These are phyloP conservation scores for Bombyx mori DNA, from an alignment of 1,140 invertebrate species.

Conservation along the genomic window DNA sequence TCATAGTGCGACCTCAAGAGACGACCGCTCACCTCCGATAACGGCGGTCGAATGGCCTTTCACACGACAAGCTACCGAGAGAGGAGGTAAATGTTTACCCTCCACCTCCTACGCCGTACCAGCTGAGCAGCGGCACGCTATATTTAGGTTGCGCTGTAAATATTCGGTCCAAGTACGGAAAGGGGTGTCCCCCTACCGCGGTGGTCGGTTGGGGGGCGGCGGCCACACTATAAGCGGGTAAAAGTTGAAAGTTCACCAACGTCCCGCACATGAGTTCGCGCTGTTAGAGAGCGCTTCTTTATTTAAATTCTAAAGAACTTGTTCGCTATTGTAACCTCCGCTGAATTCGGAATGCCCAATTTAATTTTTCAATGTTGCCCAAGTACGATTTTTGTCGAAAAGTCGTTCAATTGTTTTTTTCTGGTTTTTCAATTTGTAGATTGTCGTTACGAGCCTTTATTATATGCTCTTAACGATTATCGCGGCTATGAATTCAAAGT, in stretches of 20 bases:
- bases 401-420: slow-evolving; percentile 27
- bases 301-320: slow-evolving; percentile 66
- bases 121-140: slow-evolving; percentile 67
- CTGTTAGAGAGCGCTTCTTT: slow-evolving; percentile 62
- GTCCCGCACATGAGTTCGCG: slow-evolving; percentile 53
- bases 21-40: slow-evolving; percentile 48
- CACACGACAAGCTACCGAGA: slow-evolving; percentile 16
- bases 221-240: slow-evolving; percentile 46
- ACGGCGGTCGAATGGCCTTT: slow-evolving; percentile 53
- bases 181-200: slow-evolving; percentile 22
- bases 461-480: slow-evolving; percentile 28
- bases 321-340: slow-evolving; percentile 46
- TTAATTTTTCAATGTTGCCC: slow-evolving; percentile 45
- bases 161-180: slow-evolving; percentile 66
- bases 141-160: slow-evolving; percentile 70
- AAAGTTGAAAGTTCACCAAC: slow-evolving; percentile 69
- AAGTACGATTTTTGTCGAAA: slow-evolving; percentile 20
- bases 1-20: slow-evolving; percentile 30
- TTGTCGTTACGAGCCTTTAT: slow-evolving; percentile 24
- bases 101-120: slow-evolving; percentile 45
- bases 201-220: slow-evolving; percentile 18
- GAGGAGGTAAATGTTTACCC: slow-evolving; percentile 48
- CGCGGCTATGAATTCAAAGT: slow-evolving; percentile 28
- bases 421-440: slow-evolving; percentile 23
- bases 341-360: slow-evolving; percentile 47